A percentile compares a stretch with the other conserved stretches of the same genome.
These are phyloP conservation scores for Spodoptera picta DNA, from an alignment of 2,888 invertebrate genomes.

Conservation along the genomic window DNA sequence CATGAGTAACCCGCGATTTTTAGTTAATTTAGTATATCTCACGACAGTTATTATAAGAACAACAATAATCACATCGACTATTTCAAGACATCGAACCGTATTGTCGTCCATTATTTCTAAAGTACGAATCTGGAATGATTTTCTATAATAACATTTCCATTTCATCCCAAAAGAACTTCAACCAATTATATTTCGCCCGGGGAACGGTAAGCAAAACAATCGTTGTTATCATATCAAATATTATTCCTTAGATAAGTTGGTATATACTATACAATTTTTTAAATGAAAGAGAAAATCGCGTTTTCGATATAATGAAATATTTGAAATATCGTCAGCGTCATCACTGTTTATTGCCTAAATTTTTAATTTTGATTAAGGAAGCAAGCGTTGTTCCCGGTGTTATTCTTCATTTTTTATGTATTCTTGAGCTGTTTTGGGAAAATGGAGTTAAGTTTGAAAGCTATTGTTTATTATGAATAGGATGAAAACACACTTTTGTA, in stretches of 20 bases:
- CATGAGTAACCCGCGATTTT: no score
- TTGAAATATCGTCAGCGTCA: constrained; percentile 57
- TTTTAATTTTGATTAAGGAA: constrained; percentile 69
- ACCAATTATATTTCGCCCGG: constrained; percentile 47
- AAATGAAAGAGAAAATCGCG: constrained; percentile 33
- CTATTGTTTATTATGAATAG: constrained; percentile 25
- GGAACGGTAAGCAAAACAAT: constrained; percentile 51
- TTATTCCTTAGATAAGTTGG: constrained; percentile 35
- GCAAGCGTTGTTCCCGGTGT: constrained; percentile 62
- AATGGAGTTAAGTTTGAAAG: constrained; percentile 34
- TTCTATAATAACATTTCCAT: constrained; percentile 48
- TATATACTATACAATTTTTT: constrained; percentile 25
- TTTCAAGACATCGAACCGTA: constrained; percentile 13
- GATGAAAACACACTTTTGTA: constrained; percentile 42
- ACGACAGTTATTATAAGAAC: no score
- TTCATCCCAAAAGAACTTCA: constrained; percentile 41
- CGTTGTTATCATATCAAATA: constrained; percentile 55
- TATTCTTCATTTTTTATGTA: constrained; percentile 67
- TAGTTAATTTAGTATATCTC: no score
- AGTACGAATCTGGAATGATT: constrained; percentile 43
- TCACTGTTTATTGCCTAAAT: constrained; percentile 68
- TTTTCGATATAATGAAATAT: constrained; percentile 57
- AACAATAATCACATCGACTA: constrained; percentile 10
- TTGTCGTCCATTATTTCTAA: constrained; percentile 36
- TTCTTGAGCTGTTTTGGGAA: constrained; percentile 60